phyloP scores from a whole-genome alignment of 2,113 vertebrate genomes.

The Cochlearius cochlearius region DNA sequence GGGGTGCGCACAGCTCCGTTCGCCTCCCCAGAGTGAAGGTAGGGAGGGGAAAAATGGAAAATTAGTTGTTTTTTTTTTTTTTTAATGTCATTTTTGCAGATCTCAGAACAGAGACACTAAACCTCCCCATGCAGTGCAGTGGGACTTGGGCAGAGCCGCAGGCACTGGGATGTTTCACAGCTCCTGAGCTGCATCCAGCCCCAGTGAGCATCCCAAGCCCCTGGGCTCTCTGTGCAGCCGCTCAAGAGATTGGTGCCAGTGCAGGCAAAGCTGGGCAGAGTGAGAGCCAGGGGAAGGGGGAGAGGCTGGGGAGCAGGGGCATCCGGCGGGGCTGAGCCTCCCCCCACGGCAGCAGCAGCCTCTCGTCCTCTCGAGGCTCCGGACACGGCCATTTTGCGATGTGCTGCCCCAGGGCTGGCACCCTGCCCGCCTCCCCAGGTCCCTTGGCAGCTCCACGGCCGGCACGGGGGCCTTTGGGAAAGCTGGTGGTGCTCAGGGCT shows the following conservation, averaged over 20 bases:
- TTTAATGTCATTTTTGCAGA: background rate
- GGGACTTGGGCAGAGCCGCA: background rate
- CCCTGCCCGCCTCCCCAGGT: background rate
- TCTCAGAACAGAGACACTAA: background rate
- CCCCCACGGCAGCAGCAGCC: background rate
- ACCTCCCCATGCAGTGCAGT: fast-evolving
- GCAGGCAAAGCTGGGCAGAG: fast-evolving
- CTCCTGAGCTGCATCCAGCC: background rate
- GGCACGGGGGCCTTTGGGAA: fast-evolving
- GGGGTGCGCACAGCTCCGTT: fast-evolving
- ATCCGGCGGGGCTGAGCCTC: background rate
- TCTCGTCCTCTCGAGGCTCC: background rate
- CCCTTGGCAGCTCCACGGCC: background rate
- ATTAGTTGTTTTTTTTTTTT: too few species aligned
- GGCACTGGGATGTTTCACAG: fast-evolving
- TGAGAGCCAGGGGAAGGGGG: background rate
- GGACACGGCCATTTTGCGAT: fast-evolving
- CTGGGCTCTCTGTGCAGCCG: background rate
- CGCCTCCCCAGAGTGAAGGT: fast-evolving
- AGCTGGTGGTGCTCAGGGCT: fast-evolving
- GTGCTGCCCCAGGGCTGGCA: background rate
- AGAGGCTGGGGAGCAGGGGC: background rate
- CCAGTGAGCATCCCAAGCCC: background rate
- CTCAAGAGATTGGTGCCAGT: background rate
- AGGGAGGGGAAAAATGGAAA: background rate